Conservation (phyloP, 2,113 vertebrate genomes). For the Camelus bactrianus region DNA sequence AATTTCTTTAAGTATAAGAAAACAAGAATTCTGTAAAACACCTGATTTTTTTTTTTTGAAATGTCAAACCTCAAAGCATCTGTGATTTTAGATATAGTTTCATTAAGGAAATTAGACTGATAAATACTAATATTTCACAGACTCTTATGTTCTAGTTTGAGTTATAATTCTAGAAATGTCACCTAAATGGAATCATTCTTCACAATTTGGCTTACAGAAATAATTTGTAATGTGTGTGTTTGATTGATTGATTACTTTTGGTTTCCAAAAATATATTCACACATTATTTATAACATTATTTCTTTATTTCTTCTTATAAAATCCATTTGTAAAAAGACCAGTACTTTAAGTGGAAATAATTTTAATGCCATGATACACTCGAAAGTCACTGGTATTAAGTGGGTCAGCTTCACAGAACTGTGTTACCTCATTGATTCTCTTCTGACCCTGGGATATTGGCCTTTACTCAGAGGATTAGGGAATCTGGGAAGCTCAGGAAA, state of each 20-base stretch:
- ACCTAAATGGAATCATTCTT: background rate
- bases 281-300: background rate
- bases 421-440: background rate
- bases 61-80: background rate
- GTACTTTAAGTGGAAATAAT: background rate
- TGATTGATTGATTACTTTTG: conserved; percentile 34
- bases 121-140: background rate
- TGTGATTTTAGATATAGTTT: conserved; percentile 16
- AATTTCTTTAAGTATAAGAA: conserved; percentile 22
- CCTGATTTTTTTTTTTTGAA: conserved; percentile 39
- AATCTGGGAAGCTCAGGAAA: background rate
- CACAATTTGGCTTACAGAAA: conserved; percentile 24
- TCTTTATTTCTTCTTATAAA: conserved; percentile 26
- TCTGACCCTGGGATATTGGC: background rate
- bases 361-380: background rate
- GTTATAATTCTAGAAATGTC: conserved; percentile 30
- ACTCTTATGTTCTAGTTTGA: background rate
- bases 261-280: background rate
- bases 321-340: background rate
- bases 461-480: background rate
- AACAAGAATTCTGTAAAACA: background rate
- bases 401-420: background rate
- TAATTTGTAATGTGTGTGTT: background rate
- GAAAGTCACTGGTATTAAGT: background rate
- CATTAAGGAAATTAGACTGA: background rate